Evolutionary conservation across 2,888 invertebrate species (phyloP), one percentile per base, ranked within the genome.

Genomic region (Pollenia amentaria): DNA sequence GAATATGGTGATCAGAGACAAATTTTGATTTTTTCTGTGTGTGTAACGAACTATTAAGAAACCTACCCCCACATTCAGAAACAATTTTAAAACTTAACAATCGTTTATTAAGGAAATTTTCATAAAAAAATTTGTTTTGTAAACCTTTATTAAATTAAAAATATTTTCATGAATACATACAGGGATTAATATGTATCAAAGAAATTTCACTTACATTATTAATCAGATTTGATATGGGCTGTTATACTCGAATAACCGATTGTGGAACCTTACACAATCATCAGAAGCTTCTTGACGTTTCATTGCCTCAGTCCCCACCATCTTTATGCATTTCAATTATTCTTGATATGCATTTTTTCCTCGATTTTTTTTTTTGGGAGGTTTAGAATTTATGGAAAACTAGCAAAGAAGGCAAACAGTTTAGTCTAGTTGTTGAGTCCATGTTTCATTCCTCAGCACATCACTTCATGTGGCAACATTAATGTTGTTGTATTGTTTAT

Each of bases 331-430:
- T 69, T 87, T 81, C 67, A 87, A 81, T 87, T 84, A 81, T 67
- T 69, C 62, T 64, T 44, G 60, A 76, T 76, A 44, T 14, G 16
- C 67, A 21, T 48, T 29, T 16, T 40, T 60, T 9, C 16, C 38
- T 29, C 6, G 18, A 14, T 0, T n/a, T n/a, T 6, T 0, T 48
- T 82, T 81, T 69, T 84, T 55, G 48, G 65, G 44, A 76, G 69
- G 53, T 62, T 84, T 72, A n/a, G 75, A 87, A 87, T 87, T 84
- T 84, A 84, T 84, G 83, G 80, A 16, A 67, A 70, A 42, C 79
- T 82, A 53, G 40, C 70, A 53, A 72, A 72, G 46, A 76, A 72
- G 80, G 57, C 57, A 75, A 82, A 85, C 65, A 69, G 73, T 84
- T 86, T 73, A 80, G 84, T 67, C 38, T 76, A 53, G 62, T 62